A percentile compares a stretch with the other conserved stretches of the same genome.
phyloP scores from a whole-genome alignment of 2,888 invertebrate species.

The Phorcus lineatus region DNA sequence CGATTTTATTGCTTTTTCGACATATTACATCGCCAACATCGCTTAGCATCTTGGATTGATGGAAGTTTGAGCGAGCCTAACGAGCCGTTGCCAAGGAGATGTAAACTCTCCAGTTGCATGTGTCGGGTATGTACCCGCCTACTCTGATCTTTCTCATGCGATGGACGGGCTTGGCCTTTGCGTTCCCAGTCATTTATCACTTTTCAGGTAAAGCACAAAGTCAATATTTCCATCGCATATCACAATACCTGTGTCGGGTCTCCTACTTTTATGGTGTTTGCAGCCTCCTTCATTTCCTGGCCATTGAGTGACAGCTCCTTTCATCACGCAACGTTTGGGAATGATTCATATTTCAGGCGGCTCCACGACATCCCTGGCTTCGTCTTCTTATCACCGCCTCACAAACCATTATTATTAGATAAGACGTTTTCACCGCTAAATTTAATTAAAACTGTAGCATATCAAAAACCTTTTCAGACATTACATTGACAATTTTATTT shows the following conservation, averaged over 20 bases:
- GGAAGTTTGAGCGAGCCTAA: not conserved
- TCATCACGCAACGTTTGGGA: not conserved
- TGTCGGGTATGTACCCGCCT: constrained; percentile 14
- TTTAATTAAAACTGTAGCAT: not conserved
- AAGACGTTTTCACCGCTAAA: not conserved
- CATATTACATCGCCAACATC: not conserved
- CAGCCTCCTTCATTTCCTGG: constrained; percentile 19
- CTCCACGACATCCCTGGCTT: not conserved
- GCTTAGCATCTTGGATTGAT: not conserved
- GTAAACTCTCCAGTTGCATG: not conserved
- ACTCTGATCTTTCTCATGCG: not conserved
- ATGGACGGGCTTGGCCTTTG: constrained; percentile 12
- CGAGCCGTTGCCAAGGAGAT: constrained; percentile 15
- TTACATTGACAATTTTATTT: not conserved
- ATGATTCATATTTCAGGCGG: constrained; percentile 4
- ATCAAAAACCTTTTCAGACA: not conserved
- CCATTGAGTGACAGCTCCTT: constrained; percentile 11
- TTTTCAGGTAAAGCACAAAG: constrained; percentile 21
- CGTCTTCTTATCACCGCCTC: not conserved
- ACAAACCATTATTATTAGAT: not conserved
- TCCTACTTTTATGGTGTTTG: constrained; percentile 12
- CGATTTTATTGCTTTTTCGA: not conserved
- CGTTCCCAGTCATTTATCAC: constrained; percentile 3
- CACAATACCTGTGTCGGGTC: constrained; percentile 8
- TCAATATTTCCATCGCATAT: constrained; percentile 21